Evolutionary conservation across 2,113 vertebrate genomes (phyloP), one percentile per base, ranked within the genome.

Genomic region (Lucifuga dentata): DNA sequence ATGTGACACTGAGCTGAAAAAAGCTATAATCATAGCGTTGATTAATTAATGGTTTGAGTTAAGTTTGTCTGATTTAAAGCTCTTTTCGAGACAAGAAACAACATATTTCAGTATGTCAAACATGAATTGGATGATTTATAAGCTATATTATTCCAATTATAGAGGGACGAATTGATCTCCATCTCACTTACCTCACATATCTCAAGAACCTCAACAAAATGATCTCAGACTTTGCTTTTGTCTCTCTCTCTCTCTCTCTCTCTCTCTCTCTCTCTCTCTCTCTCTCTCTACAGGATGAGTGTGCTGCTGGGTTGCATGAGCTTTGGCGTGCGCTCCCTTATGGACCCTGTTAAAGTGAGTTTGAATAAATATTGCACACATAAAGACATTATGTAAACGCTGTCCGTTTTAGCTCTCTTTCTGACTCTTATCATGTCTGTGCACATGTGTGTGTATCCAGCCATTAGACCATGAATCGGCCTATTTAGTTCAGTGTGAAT

Each of bases 261-360:
- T 85, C 45, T 57, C 1, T 64, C 12, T 59, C 10, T 72, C n/a
- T 68, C 6, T 50, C 61, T 68, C 7, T 33, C 13, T 53, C 26
- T 78, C 19, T 63, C 41, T 67, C 20, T 72, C 62, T 51, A 35
- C 82, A 98, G 95, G 58, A 88, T 74, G 52, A 93, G 85, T 0
- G 11, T 79, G 9, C 90, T 97, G 15, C 76, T 97, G 0, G 96
- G 96, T 49, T 98, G 96, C 85, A 94, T 95, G 95, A 97, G 96
- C 88, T 98, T 98, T 0, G 94, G 95, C 0, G 81, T 97, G 63
- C 93, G 88, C 87, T 95, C 95, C n/a, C 93, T 98, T 21, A 86
- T 95, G 90, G 84, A 85, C 60, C 86, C 78, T 0, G 82, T 93
- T 23, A 96, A 97, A 94, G 96, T 95, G 81, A 39, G 88, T 76